Conservation (phyloP, 2,888 invertebrate genomes). For the Pachydiplax longipennis region DNA sequence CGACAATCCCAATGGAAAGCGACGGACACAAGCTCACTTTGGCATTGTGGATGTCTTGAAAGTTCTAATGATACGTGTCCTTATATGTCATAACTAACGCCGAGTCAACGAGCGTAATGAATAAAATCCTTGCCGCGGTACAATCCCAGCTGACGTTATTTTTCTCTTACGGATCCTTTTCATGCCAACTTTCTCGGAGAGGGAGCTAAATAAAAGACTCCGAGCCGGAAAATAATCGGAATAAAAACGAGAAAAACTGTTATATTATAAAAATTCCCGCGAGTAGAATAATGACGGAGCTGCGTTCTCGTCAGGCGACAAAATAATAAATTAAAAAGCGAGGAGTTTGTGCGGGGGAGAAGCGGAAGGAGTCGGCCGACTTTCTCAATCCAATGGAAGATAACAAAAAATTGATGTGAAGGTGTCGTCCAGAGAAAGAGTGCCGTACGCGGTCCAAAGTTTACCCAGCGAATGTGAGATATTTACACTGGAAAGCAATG, state of each 20-base stretch:
- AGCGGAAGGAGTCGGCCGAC: not conserved
- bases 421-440: not conserved
- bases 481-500: no score
- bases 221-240: constrained; percentile 22
- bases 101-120: not conserved
- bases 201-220: constrained; percentile 8
- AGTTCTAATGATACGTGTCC: constrained; percentile 13
- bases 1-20: not conserved
- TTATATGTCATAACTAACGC: not conserved
- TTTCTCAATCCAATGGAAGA: not conserved
- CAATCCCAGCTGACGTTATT: not conserved
- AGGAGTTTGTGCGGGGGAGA: not conserved
- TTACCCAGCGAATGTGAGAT: not conserved
- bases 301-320: not conserved
- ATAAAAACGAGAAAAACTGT: not conserved
- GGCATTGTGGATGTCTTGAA: constrained; percentile 1
- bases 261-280: not conserved
- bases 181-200: constrained; percentile 38
- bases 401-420: not conserved
- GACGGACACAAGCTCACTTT: not conserved
- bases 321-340: not conserved
- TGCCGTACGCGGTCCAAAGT: not conserved
- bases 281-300: not conserved
- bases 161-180: constrained; percentile 14
- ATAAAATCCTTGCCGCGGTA: constrained; percentile 9